phyloP scores from a whole-genome alignment of 1,140 invertebrate species.

The Tenebrio molitor region DNA sequence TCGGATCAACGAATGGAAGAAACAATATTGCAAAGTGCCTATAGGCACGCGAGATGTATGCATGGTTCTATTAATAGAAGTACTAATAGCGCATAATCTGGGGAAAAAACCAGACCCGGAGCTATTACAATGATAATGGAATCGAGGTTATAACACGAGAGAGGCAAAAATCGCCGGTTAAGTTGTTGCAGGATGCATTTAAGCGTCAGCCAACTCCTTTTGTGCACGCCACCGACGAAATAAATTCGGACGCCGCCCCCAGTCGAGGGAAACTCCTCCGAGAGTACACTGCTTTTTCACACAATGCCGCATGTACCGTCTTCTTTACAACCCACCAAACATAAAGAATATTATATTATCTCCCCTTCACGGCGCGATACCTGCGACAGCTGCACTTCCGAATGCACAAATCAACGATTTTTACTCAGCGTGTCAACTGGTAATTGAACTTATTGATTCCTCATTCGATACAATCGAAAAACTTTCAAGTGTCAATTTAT shows the following conservation, averaged over 20 bases:
- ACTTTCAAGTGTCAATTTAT: conserved; percentile 25
- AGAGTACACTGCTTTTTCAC: not conserved
- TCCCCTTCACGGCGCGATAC: not conserved
- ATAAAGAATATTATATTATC: conserved; percentile 6
- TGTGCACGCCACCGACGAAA: not conserved
- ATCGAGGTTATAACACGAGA: not conserved
- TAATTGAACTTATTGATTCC: conserved; percentile 31
- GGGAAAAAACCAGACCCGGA: not conserved
- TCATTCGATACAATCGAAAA: conserved; percentile 24
- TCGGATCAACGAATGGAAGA: conserved; percentile 33
- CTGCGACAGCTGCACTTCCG: not conserved
- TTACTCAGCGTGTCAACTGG: not conserved
- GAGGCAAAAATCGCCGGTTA: not conserved
- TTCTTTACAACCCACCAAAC: not conserved
- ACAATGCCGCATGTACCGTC: not conserved
- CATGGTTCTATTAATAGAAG: conserved; percentile 20
- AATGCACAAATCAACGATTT: not conserved
- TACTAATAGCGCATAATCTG: conserved; percentile 1
- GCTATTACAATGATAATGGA: not conserved
- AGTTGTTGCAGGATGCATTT: conserved; percentile 3
- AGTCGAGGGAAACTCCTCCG: not conserved
- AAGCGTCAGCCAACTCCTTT: not conserved
- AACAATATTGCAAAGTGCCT: conserved; percentile 37
- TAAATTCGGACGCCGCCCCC: not conserved
- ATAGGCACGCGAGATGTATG: conserved; percentile 20